A percentile compares a stretch with the other conserved stretches of the same genome.
phyloP scores from a whole-genome alignment of 2,797 vertebrate species.

The Alectoris magna region DNA sequence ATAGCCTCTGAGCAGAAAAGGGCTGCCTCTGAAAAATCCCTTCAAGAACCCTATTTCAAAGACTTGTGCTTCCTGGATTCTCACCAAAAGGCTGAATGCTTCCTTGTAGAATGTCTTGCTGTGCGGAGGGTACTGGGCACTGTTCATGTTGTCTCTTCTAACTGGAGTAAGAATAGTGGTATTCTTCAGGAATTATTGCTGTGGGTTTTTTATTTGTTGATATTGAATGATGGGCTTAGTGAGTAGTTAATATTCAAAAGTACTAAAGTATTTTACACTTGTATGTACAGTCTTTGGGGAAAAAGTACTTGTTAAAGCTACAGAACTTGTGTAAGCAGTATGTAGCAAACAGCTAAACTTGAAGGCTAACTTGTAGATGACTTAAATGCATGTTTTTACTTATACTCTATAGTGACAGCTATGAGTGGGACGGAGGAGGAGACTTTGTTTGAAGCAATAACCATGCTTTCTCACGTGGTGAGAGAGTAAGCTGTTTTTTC shows the following conservation, averaged over 20 bases:
- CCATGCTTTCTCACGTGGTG: too few species aligned
- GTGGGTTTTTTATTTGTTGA: neutral
- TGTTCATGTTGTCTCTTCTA: neutral
- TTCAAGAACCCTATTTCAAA: neutral
- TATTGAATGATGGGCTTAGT: neutral
- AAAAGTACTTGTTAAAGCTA: neutral
- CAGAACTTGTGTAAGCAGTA: neutral
- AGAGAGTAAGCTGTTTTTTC: too few species aligned
- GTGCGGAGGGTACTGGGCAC: neutral
- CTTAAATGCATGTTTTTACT: too few species aligned
- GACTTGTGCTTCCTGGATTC: neutral
- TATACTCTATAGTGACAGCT: too few species aligned
- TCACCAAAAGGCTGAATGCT: neutral
- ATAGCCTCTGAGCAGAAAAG: neutral
- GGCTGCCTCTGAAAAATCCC: neutral
- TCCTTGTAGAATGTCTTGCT: neutral
- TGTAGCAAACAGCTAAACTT: neutral
- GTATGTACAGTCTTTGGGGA: neutral
- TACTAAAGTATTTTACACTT: neutral
- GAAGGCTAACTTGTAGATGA: neutral
- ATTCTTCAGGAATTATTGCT: neutral
- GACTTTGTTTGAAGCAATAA: too few species aligned
- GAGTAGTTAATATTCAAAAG: neutral
- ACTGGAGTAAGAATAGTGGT: neutral
- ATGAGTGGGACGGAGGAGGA: too few species aligned